phyloP scores from a whole-genome alignment of 2,888 invertebrate species.

The Cerceris rybyensis region DNA sequence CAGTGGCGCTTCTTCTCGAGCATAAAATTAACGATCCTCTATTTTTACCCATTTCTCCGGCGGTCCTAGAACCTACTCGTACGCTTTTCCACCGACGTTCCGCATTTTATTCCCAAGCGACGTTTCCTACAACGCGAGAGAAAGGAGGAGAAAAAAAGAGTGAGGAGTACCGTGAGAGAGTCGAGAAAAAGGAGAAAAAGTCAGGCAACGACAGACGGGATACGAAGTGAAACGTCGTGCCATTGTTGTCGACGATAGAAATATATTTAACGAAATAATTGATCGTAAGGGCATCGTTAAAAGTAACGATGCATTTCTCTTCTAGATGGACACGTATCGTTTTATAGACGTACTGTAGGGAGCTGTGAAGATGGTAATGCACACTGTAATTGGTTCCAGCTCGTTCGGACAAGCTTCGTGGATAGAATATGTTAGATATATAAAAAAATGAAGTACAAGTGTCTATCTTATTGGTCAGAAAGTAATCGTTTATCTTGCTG shows the following conservation, averaged over 20 bases:
- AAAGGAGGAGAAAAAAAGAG: not conserved
- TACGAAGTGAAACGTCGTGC: constrained; percentile 8
- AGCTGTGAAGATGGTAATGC: too few relatives aligned
- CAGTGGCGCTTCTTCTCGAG: constrained; percentile 10
- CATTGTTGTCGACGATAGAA: constrained; percentile 25
- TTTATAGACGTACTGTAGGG: constrained; percentile 14
- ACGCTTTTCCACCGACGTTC: not conserved
- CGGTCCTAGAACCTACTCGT: constrained; percentile 6
- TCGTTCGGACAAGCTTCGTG: too few relatives aligned
- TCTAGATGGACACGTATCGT: constrained; percentile 37
- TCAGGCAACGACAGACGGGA: not conserved
- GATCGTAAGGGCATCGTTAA: constrained; percentile 17
- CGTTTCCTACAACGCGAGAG: constrained; percentile 6
- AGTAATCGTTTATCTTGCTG: too few relatives aligned
- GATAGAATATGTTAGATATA: too few relatives aligned
- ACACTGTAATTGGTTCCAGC: too few relatives aligned
- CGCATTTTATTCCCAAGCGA: constrained; percentile 15
- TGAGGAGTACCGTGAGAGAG: not conserved
- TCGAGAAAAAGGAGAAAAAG: not conserved
- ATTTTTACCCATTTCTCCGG: constrained; percentile 33
- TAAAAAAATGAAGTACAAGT: too few relatives aligned
- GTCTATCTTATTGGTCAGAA: too few relatives aligned
- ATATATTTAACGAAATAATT: constrained; percentile 25
- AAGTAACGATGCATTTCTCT: constrained; percentile 30
- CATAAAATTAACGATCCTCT: constrained; percentile 48